A percentile compares a stretch with the other conserved stretches of the same genome.
Evolutionary conservation across 2,888 invertebrate species (phyloP).

Genomic region (Rotaria macrura): DNA sequence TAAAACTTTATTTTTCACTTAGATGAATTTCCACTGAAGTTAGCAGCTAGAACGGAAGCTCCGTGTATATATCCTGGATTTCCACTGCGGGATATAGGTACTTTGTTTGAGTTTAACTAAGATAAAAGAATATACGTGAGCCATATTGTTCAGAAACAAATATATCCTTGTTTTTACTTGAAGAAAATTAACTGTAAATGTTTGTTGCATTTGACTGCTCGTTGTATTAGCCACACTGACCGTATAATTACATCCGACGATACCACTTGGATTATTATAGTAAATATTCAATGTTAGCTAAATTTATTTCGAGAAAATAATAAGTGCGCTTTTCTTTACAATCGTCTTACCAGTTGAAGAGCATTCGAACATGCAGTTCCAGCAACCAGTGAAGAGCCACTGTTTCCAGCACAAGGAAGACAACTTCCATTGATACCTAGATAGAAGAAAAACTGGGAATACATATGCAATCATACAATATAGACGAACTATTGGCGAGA

Average conservation of each 20-base stretch:
- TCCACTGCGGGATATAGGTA: background rate
- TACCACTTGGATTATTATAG: background rate
- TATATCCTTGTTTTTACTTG: background rate
- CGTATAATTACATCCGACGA: background rate
- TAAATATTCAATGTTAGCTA: background rate
- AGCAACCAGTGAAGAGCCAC: background rate
- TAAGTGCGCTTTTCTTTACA: background rate
- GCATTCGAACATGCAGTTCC: background rate
- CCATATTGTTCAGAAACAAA: background rate
- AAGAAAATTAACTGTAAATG: background rate
- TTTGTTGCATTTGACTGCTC: background rate
- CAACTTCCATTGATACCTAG: background rate
- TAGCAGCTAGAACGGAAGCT: constrained; percentile 17
- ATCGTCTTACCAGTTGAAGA: background rate
- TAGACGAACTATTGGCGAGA: background rate
- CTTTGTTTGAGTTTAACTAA: background rate
- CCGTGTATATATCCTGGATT: constrained; percentile 28
- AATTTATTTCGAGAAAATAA: background rate
- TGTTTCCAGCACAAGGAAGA: background rate
- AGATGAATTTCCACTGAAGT: background rate
- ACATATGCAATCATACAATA: background rate
- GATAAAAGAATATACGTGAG: background rate
- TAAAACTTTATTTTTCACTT: background rate
- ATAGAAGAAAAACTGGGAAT: background rate
- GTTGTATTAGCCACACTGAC: background rate